Evolutionary conservation across 2,888 invertebrate genomes (phyloP).

Genomic region (Sesia bembeciformis): DNA sequence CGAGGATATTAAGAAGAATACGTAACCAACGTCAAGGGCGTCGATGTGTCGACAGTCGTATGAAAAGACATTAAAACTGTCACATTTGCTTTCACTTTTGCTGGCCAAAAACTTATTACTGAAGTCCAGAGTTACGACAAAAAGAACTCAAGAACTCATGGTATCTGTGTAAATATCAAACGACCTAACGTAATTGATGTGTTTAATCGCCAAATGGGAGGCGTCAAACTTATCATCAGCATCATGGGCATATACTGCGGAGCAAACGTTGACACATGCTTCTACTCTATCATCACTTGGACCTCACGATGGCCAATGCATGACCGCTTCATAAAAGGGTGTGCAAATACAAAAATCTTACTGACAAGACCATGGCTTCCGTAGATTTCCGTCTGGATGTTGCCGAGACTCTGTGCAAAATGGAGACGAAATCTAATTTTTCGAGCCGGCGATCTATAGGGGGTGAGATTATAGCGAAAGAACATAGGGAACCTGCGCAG

Average conservation of each 20-base stretch:
- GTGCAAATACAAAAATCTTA: background rate
- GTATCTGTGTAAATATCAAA: too few relatives aligned
- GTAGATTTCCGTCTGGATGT: conserved; percentile 4
- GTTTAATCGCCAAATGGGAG: too few relatives aligned
- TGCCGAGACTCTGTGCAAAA: conserved; percentile 2
- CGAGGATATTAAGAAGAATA: too few relatives aligned
- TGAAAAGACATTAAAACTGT: too few relatives aligned
- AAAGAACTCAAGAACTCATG: too few relatives aligned
- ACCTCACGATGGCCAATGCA: background rate
- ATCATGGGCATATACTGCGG: conserved; percentile 14
- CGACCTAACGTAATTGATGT: too few relatives aligned
- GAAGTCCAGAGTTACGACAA: too few relatives aligned
- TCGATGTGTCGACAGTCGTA: too few relatives aligned
- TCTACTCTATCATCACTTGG: background rate
- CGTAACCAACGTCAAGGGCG: too few relatives aligned
- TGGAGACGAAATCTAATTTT: background rate
- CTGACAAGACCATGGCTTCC: background rate
- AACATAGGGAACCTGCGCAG: background rate
- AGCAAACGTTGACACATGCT: background rate
- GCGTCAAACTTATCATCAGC: conserved; percentile 20
- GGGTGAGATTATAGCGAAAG: background rate
- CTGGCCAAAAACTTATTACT: too few relatives aligned
- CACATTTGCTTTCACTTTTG: too few relatives aligned
- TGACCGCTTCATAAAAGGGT: background rate
- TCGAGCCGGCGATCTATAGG: background rate